Conservation (phyloP, 2,797 vertebrate species). For the Diglossa cyanea region DNA sequence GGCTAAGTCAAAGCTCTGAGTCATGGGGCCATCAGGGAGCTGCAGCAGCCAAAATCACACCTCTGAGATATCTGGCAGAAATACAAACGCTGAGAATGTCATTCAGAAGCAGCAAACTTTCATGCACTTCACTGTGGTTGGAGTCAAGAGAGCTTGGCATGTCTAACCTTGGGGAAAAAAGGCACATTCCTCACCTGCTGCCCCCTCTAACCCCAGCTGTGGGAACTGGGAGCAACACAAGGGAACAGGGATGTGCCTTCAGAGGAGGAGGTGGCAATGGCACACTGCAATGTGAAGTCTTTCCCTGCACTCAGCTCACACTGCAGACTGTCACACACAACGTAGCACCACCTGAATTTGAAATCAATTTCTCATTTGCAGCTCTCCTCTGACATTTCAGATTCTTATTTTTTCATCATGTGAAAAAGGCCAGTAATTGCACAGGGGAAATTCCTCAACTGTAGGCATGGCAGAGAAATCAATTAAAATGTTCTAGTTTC, state of each 20-base stretch:
- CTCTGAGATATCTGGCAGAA: not conserved
- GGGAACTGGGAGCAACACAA: accelerated
- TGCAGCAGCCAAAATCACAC: not conserved
- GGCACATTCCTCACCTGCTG: not conserved
- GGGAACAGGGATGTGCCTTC: not conserved
- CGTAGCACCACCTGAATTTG: accelerated
- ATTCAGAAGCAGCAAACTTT: not conserved
- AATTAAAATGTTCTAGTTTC: not conserved
- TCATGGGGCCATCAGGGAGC: accelerated
- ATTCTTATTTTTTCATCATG: not conserved
- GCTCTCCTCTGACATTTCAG: not conserved
- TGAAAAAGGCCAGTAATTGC: not conserved
- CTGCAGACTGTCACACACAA: not conserved
- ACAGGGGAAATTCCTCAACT: not conserved
- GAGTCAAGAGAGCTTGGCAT: not conserved
- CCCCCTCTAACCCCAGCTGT: not conserved
- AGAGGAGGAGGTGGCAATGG: not conserved
- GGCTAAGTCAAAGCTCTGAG: not conserved
- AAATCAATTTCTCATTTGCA: not conserved
- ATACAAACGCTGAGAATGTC: not conserved
- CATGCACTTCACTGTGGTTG: accelerated
- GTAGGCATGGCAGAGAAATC: not conserved
- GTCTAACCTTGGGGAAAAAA: not conserved
- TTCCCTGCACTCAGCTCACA: not conserved
- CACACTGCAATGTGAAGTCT: accelerated